phyloP scores from a whole-genome alignment of 1,140 invertebrate genomes.

The Atta colombica region DNA sequence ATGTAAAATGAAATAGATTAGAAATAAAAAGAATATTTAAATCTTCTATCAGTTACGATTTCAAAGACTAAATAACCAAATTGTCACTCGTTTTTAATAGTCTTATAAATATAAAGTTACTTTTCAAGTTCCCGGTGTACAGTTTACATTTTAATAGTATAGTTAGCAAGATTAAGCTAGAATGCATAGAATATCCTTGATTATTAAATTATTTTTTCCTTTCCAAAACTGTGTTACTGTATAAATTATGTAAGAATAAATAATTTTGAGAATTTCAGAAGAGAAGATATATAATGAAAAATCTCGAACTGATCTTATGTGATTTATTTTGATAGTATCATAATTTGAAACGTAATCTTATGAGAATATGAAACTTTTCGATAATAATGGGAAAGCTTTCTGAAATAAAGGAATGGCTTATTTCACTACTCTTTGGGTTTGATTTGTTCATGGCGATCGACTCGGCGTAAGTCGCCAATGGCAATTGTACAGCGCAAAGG shows the following conservation, averaged over 20 bases:
- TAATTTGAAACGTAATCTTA: neutral
- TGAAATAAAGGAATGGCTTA: neutral
- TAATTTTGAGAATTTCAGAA: neutral
- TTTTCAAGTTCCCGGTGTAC: neutral
- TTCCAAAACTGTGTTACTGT: neutral
- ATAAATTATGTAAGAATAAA: neutral
- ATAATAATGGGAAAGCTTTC: neutral
- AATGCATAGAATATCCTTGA: neutral
- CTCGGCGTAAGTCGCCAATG: neutral
- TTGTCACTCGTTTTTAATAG: neutral
- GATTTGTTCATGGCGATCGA: neutral
- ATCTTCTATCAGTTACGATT: neutral
- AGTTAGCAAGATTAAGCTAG: neutral
- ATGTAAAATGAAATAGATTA: neutral
- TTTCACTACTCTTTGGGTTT: neutral
- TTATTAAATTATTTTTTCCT: neutral
- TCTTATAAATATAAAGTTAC: slow-evolving; percentile 5
- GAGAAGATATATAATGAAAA: neutral
- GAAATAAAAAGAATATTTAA: neutral
- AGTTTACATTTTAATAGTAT: slow-evolving; percentile 13
- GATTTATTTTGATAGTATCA: neutral
- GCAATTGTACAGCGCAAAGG: slow-evolving; percentile 71
- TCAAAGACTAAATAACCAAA: neutral
- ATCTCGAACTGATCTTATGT: neutral
- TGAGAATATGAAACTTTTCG: neutral